phyloP scores from a whole-genome alignment of 2,797 vertebrate species.

The Holocentrus rufus region DNA sequence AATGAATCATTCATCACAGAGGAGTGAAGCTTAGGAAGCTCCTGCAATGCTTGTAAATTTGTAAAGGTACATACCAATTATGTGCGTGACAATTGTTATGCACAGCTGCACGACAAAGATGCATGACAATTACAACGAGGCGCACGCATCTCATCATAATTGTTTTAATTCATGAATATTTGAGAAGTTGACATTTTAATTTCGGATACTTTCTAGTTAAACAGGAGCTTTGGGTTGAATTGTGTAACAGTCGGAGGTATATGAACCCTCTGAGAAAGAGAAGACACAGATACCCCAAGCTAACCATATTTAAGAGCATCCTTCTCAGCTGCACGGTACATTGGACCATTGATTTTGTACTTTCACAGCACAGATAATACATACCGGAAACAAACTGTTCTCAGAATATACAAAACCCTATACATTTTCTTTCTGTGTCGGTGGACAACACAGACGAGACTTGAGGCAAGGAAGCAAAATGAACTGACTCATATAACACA shows the following conservation, averaged over 20 bases:
- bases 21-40: slow-evolving; percentile 12
- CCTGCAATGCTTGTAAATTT: not conserved
- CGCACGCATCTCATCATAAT: too few relatives aligned
- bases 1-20: not conserved
- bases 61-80: not conserved
- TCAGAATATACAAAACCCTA: not conserved
- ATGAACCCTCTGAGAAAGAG: too few relatives aligned
- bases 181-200: not conserved
- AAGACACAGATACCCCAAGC: too few relatives aligned
- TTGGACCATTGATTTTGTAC: not conserved
- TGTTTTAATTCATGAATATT: not conserved
- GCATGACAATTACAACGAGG: too few relatives aligned
- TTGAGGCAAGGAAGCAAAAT: not conserved
- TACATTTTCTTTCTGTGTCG: not conserved
- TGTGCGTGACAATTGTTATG: too few relatives aligned
- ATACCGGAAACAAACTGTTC: not conserved
- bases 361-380: not conserved
- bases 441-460: not conserved
- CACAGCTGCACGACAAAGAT: too few relatives aligned
- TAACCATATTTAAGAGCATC: too few relatives aligned
- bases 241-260: not conserved
- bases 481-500: not conserved
- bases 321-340: too few relatives aligned
- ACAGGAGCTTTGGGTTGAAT: not conserved
- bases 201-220: not conserved